These are phyloP conservation scores for Spodoptera littoralis DNA, from an alignment of 2,888 invertebrate species.

Conservation along the genomic window DNA sequence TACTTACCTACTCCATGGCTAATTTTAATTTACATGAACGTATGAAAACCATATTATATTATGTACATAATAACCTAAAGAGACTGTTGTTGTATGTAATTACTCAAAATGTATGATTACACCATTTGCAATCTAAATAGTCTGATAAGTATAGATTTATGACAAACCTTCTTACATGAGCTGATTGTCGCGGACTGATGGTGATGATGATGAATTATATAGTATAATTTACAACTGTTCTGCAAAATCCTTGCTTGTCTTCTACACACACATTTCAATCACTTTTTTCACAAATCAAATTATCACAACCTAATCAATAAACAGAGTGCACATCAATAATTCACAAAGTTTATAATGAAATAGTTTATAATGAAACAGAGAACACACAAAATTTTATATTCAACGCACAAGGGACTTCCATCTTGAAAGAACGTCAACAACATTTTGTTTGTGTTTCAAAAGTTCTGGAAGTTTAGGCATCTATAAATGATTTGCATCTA, in stretches of 20 bases:
- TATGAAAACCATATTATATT: too few relatives aligned
- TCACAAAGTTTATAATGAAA: conserved; percentile 1
- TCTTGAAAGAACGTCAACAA: conserved; percentile 57
- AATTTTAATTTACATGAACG: too few relatives aligned
- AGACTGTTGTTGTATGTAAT: too few relatives aligned
- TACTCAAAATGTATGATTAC: too few relatives aligned
- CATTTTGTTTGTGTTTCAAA: conserved; percentile 63
- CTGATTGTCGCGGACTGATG: background rate
- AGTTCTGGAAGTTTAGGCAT: conserved; percentile 62
- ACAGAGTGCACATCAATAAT: conserved; percentile 1
- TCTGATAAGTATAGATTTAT: too few relatives aligned
- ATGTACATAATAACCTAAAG: too few relatives aligned
- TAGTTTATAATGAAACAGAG: conserved; percentile 2
- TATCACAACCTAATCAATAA: conserved; percentile 20
- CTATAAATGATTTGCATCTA: conserved; percentile 78
- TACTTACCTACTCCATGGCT: too few relatives aligned
- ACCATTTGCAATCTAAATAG: too few relatives aligned
- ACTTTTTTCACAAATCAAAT: background rate
- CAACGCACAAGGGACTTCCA: conserved; percentile 58
- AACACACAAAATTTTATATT: conserved; percentile 15
- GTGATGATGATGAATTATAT: background rate
- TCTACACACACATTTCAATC: conserved; percentile 1
- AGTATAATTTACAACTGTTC: conserved; percentile 13
- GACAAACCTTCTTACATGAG: too few relatives aligned
- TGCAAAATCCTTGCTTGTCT: background rate